phyloP scores from a whole-genome alignment of 2,113 vertebrate genomes.

The Meriones unguiculatus region DNA sequence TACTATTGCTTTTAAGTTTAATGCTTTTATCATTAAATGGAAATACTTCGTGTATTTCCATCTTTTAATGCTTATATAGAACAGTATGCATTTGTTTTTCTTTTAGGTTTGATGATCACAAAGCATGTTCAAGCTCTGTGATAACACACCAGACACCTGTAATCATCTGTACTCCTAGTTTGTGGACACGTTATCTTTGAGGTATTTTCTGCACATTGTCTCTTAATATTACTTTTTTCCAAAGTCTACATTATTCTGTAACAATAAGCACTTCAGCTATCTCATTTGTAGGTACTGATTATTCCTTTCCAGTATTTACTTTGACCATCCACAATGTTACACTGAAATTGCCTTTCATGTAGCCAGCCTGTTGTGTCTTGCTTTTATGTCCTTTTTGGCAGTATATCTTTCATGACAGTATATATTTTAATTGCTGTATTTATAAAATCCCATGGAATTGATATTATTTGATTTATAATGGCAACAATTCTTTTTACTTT shows the following conservation, averaged over 20 bases:
- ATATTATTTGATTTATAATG: background rate
- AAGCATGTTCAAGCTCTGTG: background rate
- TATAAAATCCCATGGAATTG: background rate
- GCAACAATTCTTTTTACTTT: background rate
- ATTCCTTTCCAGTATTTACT: background rate
- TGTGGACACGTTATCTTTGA: background rate
- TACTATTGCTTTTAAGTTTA: background rate
- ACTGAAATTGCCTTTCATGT: background rate
- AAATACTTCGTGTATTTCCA: too few species aligned
- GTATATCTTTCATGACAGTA: background rate
- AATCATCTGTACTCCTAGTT: background rate
- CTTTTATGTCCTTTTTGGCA: background rate
- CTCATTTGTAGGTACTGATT: background rate
- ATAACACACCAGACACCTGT: background rate
- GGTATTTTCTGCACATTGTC: background rate
- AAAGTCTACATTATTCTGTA: background rate
- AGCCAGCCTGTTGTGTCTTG: background rate
- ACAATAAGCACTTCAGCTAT: background rate
- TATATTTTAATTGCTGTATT: background rate
- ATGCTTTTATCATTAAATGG: background rate
- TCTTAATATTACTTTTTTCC: background rate
- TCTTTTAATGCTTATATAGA: background rate
- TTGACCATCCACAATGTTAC: background rate
- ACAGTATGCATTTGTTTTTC: background rate
- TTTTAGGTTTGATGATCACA: background rate